Conservation (phyloP, 2,113 vertebrate species). For the Mobula hypostoma region DNA sequence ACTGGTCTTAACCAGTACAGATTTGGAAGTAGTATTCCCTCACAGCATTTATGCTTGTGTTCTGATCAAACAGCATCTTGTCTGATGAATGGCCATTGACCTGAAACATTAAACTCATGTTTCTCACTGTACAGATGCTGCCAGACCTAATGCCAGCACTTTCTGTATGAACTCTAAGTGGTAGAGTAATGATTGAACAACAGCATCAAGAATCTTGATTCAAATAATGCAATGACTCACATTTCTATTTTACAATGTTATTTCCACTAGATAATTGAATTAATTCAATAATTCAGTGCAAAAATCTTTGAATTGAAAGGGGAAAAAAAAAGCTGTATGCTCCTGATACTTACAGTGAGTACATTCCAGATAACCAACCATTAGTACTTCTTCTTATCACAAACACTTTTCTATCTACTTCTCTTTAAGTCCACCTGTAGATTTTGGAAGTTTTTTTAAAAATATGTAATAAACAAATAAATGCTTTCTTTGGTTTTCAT, state of each 20-base stretch:
- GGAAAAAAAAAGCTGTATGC: background rate
- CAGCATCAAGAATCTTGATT: background rate
- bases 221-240: slow-evolving; percentile 14
- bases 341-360: background rate
- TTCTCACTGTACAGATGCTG: too few relatives aligned
- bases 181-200: background rate
- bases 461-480: background rate
- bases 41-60: background rate
- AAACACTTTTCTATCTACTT: background rate
- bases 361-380: background rate
- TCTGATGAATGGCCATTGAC: too few relatives aligned
- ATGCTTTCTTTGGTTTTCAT: background rate
- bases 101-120: too few relatives aligned
- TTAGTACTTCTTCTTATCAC: background rate
- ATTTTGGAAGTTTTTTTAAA: background rate
- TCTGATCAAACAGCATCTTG: too few relatives aligned
- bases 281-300: slow-evolving; percentile 9
- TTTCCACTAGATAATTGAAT: background rate
- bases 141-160: too few relatives aligned
- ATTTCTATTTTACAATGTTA: background rate
- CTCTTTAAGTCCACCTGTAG: background rate
- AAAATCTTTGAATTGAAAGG: background rate
- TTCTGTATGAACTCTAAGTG: too few relatives aligned
- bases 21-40: background rate
- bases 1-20: too few relatives aligned